A percentile compares a stretch with the other conserved stretches of the same genome.
Conservation (phyloP, 2,113 vertebrate genomes). For the Lycocorax pyrrhopterus region DNA sequence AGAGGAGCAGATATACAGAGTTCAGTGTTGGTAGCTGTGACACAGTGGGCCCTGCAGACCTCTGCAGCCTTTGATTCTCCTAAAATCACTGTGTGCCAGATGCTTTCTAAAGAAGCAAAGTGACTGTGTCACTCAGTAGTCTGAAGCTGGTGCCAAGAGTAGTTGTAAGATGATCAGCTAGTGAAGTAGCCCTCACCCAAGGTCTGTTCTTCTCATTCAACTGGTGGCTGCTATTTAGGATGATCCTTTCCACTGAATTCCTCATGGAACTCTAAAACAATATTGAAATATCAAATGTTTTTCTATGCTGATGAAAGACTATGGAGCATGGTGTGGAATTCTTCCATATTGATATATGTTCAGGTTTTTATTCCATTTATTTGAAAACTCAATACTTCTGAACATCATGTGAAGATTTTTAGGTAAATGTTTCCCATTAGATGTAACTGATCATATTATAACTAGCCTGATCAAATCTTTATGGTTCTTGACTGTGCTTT, state of each 20-base stretch:
- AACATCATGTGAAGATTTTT: background rate
- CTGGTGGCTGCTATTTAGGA: background rate
- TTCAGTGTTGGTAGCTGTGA: background rate
- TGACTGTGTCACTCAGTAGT: background rate
- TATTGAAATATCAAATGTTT: background rate
- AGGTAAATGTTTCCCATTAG: background rate
- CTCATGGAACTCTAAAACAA: background rate
- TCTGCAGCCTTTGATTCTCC: background rate
- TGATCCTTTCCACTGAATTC: background rate
- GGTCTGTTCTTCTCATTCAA: background rate
- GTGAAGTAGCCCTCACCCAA: background rate
- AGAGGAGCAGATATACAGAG: background rate
- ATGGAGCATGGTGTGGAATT: background rate
- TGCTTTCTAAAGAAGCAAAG: background rate
- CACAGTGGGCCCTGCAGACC: background rate
- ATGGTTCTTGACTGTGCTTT: background rate
- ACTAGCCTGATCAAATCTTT: background rate
- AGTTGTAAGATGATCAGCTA: background rate
- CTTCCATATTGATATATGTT: background rate
- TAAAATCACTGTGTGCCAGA: background rate
- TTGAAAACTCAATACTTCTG: background rate
- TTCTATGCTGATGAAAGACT: background rate
- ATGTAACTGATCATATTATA: background rate
- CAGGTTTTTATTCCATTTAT: conserved; percentile 3
- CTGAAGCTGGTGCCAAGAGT: background rate